Evolutionary conservation across 2,797 vertebrate species (phyloP), one percentile per base, ranked within the genome.

Genomic region (Choloepus didactylus): DNA sequence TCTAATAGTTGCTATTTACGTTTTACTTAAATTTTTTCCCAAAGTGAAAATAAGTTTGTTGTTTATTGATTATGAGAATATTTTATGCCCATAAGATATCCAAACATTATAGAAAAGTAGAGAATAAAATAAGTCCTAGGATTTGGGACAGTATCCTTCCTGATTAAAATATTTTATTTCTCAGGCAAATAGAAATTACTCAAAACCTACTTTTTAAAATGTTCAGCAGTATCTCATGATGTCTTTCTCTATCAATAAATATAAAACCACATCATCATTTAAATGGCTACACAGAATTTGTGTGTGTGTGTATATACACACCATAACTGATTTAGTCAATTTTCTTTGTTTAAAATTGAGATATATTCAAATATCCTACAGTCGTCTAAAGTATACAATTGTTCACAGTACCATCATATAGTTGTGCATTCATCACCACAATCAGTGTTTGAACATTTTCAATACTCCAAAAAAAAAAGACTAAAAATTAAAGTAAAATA

Each of bases 31-130:
- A 41, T 82, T 87, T 95, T 41, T n/a, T 3, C 35, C 35, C 38
- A 70, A 90, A 38, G 35, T 89, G n/a, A 80, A 96, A 93, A 94
- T 84, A 80, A 44, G 16, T 89, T 94, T 77, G 11, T 90, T 89
- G 7, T 75, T 91, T 94, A 10, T 75, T 69, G 75, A 59, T 79
- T 86, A 64, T 86, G 21, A 64, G 93, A 87, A 70, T 93, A 83
- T 81, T 44, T 16, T 62, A 72, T 81, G 88, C 1, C 21, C 89
- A 76, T 60, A 83, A 93, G 91, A 87, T 54, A 75, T 7, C 35
- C n/a, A 86, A 83, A 75, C 7, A 31, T 83, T 46, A 73, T 62
- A 76, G 81, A 81, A 95, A 87, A 94, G 35, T 56, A 94, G n/a
- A 89, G 54, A 86, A 76, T 31, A 29, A 90, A 94, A 49, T 62